Percentiles rank a stretch among this genome's conserved stretches.
Evolutionary conservation across 2,888 invertebrate genomes (phyloP).

Genomic region (Priocnemis perturbator): DNA sequence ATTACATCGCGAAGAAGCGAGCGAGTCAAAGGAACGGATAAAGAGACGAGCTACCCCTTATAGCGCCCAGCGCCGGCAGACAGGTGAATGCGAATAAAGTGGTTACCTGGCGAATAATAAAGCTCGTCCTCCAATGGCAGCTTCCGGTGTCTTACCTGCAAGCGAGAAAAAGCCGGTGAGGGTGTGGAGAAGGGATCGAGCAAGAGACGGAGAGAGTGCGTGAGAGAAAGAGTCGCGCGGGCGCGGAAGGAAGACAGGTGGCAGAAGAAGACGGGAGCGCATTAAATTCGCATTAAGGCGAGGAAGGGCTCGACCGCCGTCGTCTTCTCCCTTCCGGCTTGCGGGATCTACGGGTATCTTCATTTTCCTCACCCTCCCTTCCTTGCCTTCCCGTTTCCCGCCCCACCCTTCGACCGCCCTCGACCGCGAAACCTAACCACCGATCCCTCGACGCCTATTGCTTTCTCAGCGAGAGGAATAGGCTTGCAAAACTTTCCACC

Average conservation of each 20-base stretch:
- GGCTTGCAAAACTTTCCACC: neutral
- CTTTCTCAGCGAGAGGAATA: neutral
- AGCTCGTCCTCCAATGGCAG: slow-evolving; percentile 13
- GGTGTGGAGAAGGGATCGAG: neutral
- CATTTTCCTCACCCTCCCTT: slow-evolving; percentile 19
- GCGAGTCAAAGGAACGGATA: too few species aligned
- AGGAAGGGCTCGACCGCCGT: slow-evolving; percentile 25
- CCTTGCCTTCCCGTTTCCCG: slow-evolving; percentile 14
- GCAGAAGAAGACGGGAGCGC: slow-evolving; percentile 35
- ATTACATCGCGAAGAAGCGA: neutral
- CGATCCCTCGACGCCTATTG: neutral
- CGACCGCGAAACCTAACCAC: neutral
- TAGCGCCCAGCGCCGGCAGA: neutral
- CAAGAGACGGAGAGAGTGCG: neutral
- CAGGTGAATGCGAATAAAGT: slow-evolving; percentile 8
- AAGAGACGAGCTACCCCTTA: neutral
- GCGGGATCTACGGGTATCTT: slow-evolving; percentile 41
- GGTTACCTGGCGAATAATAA: slow-evolving; percentile 22
- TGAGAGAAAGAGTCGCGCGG: neutral
- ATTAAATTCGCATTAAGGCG: slow-evolving; percentile 59
- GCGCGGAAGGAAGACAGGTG: slow-evolving; percentile 11
- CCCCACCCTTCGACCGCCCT: slow-evolving; percentile 9
- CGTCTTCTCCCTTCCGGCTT: slow-evolving; percentile 2
- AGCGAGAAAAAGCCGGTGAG: neutral
- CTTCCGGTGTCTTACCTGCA: slow-evolving; percentile 5